A percentile compares a stretch with the other conserved stretches of the same genome.
phyloP scores from a whole-genome alignment of 2,797 vertebrate genomes.

The Stomatorhinus walkeri region DNA sequence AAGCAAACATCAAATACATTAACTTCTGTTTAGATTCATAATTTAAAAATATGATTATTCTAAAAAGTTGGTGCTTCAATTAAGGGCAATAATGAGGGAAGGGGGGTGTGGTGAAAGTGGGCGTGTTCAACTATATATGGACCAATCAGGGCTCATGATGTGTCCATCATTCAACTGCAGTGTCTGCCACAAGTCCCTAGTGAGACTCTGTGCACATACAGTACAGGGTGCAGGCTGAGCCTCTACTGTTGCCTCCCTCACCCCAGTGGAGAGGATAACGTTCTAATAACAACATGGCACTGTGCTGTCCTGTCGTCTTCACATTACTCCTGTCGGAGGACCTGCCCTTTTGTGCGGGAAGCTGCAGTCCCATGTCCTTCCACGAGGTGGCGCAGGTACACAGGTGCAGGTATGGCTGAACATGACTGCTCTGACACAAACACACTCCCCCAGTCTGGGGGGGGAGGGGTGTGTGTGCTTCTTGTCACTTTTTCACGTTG shows the following conservation, averaged over 20 bases:
- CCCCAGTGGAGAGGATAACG: neutral
- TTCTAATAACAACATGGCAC: neutral
- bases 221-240: neutral
- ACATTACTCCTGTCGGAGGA: neutral
- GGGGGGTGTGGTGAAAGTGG: neutral
- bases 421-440: neutral
- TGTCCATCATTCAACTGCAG: neutral
- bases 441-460: neutral
- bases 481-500: conserved; percentile 85
- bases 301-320: neutral
- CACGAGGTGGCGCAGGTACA: neutral
- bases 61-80: neutral
- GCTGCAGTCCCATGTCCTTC: neutral
- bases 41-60: neutral
- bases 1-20: neutral
- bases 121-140: neutral
- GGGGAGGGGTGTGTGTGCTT: neutral
- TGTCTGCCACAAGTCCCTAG: neutral
- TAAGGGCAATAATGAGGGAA: neutral
- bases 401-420: neutral
- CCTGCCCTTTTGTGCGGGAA: neutral
- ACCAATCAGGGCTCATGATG: neutral
- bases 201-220: neutral
- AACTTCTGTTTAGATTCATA: neutral
- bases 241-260: neutral